Evolutionary conservation across 1,140 invertebrate genomes (phyloP).

Genomic region (Temnothorax curvispinosus): DNA sequence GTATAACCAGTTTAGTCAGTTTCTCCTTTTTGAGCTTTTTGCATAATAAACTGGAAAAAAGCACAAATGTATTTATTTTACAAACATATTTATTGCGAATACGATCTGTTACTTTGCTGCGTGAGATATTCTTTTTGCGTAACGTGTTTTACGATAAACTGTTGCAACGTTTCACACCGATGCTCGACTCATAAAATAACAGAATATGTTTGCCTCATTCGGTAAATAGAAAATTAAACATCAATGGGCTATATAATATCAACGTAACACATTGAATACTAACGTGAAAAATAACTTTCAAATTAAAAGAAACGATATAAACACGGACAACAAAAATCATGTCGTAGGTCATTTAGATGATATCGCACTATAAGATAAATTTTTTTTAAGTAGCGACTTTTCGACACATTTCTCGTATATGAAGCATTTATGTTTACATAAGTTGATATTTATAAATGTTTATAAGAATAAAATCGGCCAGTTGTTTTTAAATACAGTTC

Average conservation of each 20-base stretch:
- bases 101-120: neutral
- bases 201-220: neutral
- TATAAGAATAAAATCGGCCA: neutral
- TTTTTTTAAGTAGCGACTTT: neutral
- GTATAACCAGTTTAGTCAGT: neutral
- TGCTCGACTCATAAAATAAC: neutral
- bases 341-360: neutral
- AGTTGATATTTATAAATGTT: neutral
- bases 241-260: neutral
- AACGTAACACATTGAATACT: neutral
- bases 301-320: neutral
- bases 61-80: neutral
- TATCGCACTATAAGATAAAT: neutral
- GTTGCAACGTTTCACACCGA: neutral
- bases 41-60: neutral
- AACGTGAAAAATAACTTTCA: neutral
- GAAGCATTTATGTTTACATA: neutral
- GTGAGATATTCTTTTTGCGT: neutral
- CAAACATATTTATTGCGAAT: neutral
- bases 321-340: neutral
- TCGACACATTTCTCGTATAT: neutral
- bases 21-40: no score
- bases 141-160: neutral
- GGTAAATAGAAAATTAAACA: neutral
- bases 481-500: neutral